These are phyloP conservation scores for Calonectris borealis DNA, from an alignment of 2,113 vertebrate species.

Conservation along the genomic window DNA sequence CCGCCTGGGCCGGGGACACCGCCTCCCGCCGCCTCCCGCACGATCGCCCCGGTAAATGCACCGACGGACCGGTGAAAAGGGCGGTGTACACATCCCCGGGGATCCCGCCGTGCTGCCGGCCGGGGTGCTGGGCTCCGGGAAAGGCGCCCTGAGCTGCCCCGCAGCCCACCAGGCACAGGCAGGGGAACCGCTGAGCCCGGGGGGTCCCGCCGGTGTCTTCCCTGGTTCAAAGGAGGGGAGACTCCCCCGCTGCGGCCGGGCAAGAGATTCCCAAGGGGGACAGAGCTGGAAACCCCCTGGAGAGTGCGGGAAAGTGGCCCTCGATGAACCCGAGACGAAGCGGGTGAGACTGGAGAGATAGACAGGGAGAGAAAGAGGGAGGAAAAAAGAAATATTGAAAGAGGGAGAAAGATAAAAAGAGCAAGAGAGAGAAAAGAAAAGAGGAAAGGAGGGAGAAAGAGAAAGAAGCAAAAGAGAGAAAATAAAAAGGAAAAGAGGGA, in stretches of 20 bases:
- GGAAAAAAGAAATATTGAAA: too few relatives aligned
- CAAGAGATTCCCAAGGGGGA: not conserved
- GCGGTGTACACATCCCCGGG: not conserved
- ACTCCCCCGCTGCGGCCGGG: not conserved
- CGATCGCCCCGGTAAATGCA: not conserved
- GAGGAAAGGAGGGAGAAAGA: accelerated
- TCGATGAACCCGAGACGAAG: not conserved
- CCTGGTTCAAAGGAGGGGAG: not conserved
- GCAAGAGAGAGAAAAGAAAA: not conserved
- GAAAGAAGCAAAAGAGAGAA: accelerated
- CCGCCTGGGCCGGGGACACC: not conserved
- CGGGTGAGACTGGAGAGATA: not conserved
- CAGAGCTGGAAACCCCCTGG: not conserved
- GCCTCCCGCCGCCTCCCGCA: not conserved
- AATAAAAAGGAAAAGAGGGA: too few relatives aligned
- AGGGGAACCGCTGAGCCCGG: not conserved
- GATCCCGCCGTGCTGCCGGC: not conserved
- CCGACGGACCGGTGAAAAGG: too few relatives aligned
- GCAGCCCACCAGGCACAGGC: not conserved
- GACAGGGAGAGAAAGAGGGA: not conserved
- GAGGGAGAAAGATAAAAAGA: not conserved
- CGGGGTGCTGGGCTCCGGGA: not conserved
- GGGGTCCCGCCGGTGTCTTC: accelerated
- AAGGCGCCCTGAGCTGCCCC: not conserved
- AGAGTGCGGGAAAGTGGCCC: not conserved